Percentiles rank a stretch among this genome's conserved stretches.
These are phyloP conservation scores for Portevinia maculata DNA, from an alignment of 2,888 invertebrate species.

Conservation along the genomic window DNA sequence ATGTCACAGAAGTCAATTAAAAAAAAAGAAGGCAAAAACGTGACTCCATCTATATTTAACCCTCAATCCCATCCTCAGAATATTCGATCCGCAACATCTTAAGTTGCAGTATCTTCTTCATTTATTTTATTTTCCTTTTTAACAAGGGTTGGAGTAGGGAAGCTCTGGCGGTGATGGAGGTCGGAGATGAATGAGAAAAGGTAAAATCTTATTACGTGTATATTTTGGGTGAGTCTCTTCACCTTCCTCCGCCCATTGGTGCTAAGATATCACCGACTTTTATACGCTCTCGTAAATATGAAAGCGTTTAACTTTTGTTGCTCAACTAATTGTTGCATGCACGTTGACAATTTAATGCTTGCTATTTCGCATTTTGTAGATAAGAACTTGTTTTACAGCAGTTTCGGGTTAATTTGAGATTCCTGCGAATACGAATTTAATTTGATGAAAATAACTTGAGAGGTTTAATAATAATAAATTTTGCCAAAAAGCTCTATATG, in stretches of 20 bases:
- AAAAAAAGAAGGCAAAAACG: slow-evolving; percentile 80
- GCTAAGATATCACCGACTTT: slow-evolving; percentile 80
- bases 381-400: slow-evolving; percentile 78
- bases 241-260: neutral
- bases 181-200: slow-evolving; percentile 42
- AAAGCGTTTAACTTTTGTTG: slow-evolving; percentile 80
- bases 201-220: slow-evolving; percentile 40
- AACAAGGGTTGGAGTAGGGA: neutral
- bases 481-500: neutral
- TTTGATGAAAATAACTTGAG: neutral
- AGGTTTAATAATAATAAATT: slow-evolving; percentile 25
- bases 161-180: neutral
- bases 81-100: slow-evolving; percentile 37
- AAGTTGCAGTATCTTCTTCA: slow-evolving; percentile 41
- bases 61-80: neutral
- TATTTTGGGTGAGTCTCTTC: neutral
- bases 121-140: slow-evolving; percentile 6
- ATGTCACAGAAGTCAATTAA: slow-evolving; percentile 80
- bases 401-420: slow-evolving; percentile 81
- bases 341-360: slow-evolving; percentile 71
- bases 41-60: slow-evolving; percentile 76
- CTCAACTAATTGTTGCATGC: slow-evolving; percentile 80
- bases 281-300: slow-evolving; percentile 81
- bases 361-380: slow-evolving; percentile 35
- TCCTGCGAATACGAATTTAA: slow-evolving; percentile 15